Conservation (phyloP, 1,140 invertebrate genomes). For the Drosophila eugracilis region DNA sequence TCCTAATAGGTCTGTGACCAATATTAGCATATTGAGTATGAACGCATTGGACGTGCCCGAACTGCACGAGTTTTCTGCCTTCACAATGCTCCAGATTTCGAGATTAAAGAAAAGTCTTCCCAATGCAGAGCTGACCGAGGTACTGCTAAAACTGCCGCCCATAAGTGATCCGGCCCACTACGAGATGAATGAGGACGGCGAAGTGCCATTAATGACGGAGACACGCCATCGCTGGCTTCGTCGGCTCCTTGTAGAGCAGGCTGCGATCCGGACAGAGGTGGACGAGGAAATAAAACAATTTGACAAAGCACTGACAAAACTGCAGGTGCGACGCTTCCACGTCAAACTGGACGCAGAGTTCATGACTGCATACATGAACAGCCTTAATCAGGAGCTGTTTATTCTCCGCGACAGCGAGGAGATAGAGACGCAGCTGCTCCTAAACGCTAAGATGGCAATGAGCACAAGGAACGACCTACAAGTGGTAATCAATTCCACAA, state of each 20-base stretch:
- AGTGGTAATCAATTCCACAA: constrained; percentile 85
- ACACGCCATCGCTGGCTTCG: constrained; percentile 67
- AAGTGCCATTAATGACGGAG: constrained; percentile 63
- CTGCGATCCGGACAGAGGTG: constrained; percentile 87
- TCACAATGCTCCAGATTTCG: constrained; percentile 28
- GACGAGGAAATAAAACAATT: constrained; percentile 87
- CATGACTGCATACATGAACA: constrained; percentile 89
- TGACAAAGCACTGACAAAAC: constrained; percentile 88
- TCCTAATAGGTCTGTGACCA: fast-evolving
- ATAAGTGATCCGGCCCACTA: constrained; percentile 54
- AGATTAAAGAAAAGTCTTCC: constrained; percentile 26
- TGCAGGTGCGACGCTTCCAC: constrained; percentile 87
- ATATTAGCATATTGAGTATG: constrained; percentile 11
- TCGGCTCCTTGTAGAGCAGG: constrained; percentile 87
- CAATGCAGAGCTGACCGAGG: neutral
- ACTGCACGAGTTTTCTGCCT: constrained; percentile 46
- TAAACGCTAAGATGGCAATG: constrained; percentile 87
- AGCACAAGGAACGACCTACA: constrained; percentile 80
- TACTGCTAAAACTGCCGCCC: constrained; percentile 21
- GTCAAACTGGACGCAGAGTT: constrained; percentile 88
- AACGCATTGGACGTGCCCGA: neutral
- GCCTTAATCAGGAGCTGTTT: constrained; percentile 91
- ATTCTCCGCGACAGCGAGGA: constrained; percentile 91
- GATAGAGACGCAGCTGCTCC: constrained; percentile 88
- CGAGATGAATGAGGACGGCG: constrained; percentile 48